phyloP scores from a whole-genome alignment of 2,888 invertebrate species.

The Drosophila sordidula region DNA sequence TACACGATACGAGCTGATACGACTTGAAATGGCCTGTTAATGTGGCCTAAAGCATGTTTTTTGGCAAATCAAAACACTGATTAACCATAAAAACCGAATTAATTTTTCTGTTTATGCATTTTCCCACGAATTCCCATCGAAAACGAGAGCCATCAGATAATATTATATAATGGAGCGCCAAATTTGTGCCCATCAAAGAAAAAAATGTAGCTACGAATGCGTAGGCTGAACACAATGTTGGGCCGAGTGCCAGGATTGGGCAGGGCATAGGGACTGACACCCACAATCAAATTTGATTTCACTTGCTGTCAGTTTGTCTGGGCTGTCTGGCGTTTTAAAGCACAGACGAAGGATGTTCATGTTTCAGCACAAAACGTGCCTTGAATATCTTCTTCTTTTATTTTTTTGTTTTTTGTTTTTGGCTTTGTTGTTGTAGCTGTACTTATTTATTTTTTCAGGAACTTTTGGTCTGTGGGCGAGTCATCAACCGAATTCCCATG shows the following conservation, averaged over 20 bases:
- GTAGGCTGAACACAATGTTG: constrained; percentile 14
- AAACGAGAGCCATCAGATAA: constrained; percentile 19
- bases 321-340: constrained; percentile 43
- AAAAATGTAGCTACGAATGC: constrained; percentile 17
- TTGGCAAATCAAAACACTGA: constrained; percentile 25
- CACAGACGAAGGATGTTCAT: constrained; percentile 55
- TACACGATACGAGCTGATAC: constrained; percentile 7
- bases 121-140: constrained; percentile 20
- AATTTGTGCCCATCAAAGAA: constrained; percentile 40
- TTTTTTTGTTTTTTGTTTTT: constrained; percentile 4
- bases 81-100: constrained; percentile 25
- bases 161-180: constrained; percentile 49
- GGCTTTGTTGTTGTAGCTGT: constrained; percentile 6
- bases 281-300: constrained; percentile 65
- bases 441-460: constrained; percentile 26
- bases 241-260: not conserved
- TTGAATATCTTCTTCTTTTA: constrained; percentile 42
- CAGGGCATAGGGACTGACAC: constrained; percentile 27
- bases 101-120: constrained; percentile 28
- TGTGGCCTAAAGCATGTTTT: constrained; percentile 5
- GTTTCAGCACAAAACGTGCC: constrained; percentile 57
- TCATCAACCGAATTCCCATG: constrained; percentile 57
- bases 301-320: constrained; percentile 43
- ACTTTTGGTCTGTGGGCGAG: constrained; percentile 41
- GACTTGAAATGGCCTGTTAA: constrained; percentile 15